Base-by-base conservation (phyloP, 2,797 vertebrate species). In the Cichlasoma orientale region DNA sequence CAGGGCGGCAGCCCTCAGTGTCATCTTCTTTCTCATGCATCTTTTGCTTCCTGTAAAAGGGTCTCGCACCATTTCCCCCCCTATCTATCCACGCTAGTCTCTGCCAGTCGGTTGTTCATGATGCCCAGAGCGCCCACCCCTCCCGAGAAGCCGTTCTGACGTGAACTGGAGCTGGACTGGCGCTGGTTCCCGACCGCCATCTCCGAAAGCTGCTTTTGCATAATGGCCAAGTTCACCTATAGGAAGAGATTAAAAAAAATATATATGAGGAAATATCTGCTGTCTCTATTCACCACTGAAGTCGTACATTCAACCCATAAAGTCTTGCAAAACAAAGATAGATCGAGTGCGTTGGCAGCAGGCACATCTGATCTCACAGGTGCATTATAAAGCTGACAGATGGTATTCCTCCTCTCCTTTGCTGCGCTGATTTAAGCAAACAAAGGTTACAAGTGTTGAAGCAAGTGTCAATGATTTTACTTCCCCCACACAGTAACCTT, bases 71-170 rank as follows among this genome's bases (percentile, higher is more conserved):
- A 47, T 19, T 21, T 33, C 56, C 27, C 33, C 79, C 95, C 81
- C 94, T 96, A 98, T 94, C 97, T 97, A 92, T 98, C 96, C 85
- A 96, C 95, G 2, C 98, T 98, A 3, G 98, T 99, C 92, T 99
- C 98, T 59, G 97, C 98, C 90, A 99, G 90, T n/a, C 97, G 95
- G 89, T 98, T 99, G 91, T 99, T 98, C 98, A 99, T 98, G 88
- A 99, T 97, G 54, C 97, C 97, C 21, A 99, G 94, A 79, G 98
- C 98, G 2, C 98, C 98, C 10, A 99, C 96, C 0, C 97, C 98
- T 70, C 95, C 97, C 0, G 97, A 97, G 94, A 99, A 98, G 19
- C 97, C 97, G 7, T 97, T 97, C 69, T 97, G 96, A 44, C 90
- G 95, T 0, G 96, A 91, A 75, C 86, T 93, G 33, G 89, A 90